These are phyloP conservation scores for Trialeurodes vaporariorum DNA, from an alignment of 1,140 invertebrate genomes.

Conservation along the genomic window DNA sequence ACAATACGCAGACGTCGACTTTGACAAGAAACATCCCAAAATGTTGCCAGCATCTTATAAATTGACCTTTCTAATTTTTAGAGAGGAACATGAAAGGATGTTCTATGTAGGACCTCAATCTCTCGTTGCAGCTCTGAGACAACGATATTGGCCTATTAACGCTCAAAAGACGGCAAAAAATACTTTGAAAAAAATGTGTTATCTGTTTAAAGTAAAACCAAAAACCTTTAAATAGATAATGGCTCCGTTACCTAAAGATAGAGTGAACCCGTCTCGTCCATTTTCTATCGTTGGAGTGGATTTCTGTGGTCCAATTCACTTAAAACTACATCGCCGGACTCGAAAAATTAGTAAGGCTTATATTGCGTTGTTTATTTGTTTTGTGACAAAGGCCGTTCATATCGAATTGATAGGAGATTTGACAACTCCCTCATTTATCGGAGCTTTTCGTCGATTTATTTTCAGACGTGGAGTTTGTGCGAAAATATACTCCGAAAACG, in stretches of 20 bases:
- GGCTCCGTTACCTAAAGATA: conserved; percentile 26
- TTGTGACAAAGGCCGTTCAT: conserved; percentile 34
- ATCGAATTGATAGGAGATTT: conserved; percentile 34
- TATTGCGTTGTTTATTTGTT: conserved; percentile 36
- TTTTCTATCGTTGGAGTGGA: conserved; percentile 33
- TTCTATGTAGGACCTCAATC: neutral
- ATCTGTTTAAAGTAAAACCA: conserved; percentile 17
- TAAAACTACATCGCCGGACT: conserved; percentile 21
- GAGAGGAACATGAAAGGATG: neutral
- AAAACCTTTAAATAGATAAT: conserved; percentile 24
- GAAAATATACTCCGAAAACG: conserved; percentile 32
- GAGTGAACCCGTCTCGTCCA: conserved; percentile 24
- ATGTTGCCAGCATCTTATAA: neutral
- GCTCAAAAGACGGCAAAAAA: conserved; percentile 4
- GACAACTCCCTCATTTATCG: conserved; percentile 32
- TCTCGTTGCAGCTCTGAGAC: neutral
- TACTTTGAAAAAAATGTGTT: conserved; percentile 26
- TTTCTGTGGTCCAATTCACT: conserved; percentile 33
- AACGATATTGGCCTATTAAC: neutral
- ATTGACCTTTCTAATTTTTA: neutral
- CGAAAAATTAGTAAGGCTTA: conserved; percentile 31
- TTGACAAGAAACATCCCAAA: neutral
- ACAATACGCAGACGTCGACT: neutral
- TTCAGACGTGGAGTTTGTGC: conserved; percentile 30
- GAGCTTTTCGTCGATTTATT: conserved; percentile 33